A percentile compares a stretch with the other conserved stretches of the same genome.
phyloP scores from a whole-genome alignment of 2,888 invertebrate species.

The Dryococelus australis region DNA sequence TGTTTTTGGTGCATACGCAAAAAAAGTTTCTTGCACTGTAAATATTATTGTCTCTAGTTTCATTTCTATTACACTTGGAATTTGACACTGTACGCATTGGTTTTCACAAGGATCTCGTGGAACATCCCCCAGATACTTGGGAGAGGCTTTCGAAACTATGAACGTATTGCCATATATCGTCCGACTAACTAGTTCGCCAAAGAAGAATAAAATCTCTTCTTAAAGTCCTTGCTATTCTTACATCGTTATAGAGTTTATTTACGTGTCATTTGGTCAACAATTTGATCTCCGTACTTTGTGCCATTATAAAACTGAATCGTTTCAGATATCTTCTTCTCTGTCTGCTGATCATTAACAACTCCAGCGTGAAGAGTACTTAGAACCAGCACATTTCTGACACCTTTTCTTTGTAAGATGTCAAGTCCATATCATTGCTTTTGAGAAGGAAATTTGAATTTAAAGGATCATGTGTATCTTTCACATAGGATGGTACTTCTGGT shows the following conservation, averaged over 20 bases:
- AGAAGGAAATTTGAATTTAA: neutral
- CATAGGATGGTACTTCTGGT: neutral
- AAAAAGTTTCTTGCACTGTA: neutral
- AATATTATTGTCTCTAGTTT: neutral
- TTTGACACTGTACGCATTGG: neutral
- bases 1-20: neutral
- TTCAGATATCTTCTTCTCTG: neutral
- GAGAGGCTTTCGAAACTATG: neutral
- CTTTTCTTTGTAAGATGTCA: neutral
- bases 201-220: neutral
- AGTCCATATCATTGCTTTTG: neutral
- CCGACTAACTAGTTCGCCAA: neutral
- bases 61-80: neutral
- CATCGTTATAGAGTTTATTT: neutral
- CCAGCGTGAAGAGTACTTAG: neutral
- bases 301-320: neutral
- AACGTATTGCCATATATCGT: neutral
- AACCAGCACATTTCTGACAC: neutral
- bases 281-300: neutral
- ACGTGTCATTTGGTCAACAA: neutral
- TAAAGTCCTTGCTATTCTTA: neutral
- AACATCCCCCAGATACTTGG: neutral
- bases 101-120: neutral
- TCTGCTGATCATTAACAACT: neutral
- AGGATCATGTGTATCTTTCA: neutral